Evolutionary conservation across 2,113 vertebrate species (phyloP), one percentile per base, ranked within the genome.

Genomic region (Sphaerodactylus townsendi): DNA sequence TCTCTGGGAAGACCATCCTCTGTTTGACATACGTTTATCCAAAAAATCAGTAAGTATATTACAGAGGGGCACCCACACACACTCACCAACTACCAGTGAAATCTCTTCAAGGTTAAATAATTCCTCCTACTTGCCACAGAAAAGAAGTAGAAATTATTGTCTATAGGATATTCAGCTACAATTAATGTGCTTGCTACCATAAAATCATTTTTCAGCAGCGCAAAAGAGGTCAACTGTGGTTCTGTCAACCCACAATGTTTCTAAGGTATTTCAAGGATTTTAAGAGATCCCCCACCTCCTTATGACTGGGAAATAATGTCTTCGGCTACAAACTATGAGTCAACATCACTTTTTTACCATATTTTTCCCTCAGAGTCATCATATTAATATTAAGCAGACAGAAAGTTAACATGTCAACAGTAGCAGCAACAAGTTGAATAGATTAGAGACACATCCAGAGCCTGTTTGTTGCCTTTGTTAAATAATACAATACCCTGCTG

Each of bases 401-500:
- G 10, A 71, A 70, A 86, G 59, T 81, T 77, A 72, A 71, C 41
- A 33, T 53, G 9, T 56, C 64, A 83, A 37, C 53, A 76, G 46
- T 48, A 37, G 53, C 35, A 35, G 35, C 79, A 33, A 82, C 0
- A 23, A n/a, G 87, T 88, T 87, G 56, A 86, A 89, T 28, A 74
- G 53, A 73, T 79, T 48, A 66, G 13, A 84, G 30, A 21, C 33
- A 35, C 14, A 79, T 15, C 39, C 48, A 37, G 7, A 35, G 50
- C 11, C 28, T 50, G 41, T 66, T 75, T 13, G 65, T 35, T 78
- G 75, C 86, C 82, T 21, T 90, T 81, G 25, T 21, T 73, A 81
- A 81, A 79, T 84, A 90, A 92, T 81, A 87, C 91, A 91, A 83
- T 76, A 90, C 85, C 79, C 84, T 82, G 86, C 85, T 71, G 0